A percentile compares a stretch with the other conserved stretches of the same genome.
Evolutionary conservation across 2,888 invertebrate genomes (phyloP).

Genomic region (Neocrepidodera transversa): DNA sequence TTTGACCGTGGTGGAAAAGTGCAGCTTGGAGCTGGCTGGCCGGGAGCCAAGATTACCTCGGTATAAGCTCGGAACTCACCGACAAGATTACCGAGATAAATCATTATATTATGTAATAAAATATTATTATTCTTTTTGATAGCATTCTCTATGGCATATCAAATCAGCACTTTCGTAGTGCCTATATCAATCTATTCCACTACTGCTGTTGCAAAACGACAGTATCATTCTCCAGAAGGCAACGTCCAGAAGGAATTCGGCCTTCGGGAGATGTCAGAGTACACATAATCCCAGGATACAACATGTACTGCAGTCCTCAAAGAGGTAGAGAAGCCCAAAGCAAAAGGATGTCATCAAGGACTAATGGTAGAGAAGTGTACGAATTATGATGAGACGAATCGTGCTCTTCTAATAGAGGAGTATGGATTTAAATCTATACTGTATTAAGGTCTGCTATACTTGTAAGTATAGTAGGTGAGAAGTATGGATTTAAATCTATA

Average conservation of each 20-base stretch:
- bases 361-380: conserved; percentile 64
- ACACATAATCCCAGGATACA: conserved; percentile 75
- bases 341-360: conserved; percentile 57
- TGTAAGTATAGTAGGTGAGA: conserved; percentile 9
- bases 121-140: not conserved
- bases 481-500: too few species aligned
- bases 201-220: conserved; percentile 84
- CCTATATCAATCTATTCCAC: conserved; percentile 76
- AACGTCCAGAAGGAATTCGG: conserved; percentile 61
- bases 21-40: too few species aligned
- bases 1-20: too few species aligned
- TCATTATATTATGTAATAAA: too few species aligned
- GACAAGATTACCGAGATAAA: too few species aligned
- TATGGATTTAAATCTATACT: conserved; percentile 53
- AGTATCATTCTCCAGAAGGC: conserved; percentile 70
- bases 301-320: conserved; percentile 71
- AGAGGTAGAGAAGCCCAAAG: conserved; percentile 58
- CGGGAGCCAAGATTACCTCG: too few species aligned
- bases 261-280: conserved; percentile 72
- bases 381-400: conserved; percentile 64
- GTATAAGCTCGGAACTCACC: too few species aligned
- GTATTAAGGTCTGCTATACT: not conserved
- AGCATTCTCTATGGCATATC: conserved; percentile 70
- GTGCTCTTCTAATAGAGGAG: conserved; percentile 49
- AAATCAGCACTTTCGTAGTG: conserved; percentile 73